Base-by-base conservation (phyloP, 2,888 invertebrate genomes). In the Heliconius ismenius region DNA sequence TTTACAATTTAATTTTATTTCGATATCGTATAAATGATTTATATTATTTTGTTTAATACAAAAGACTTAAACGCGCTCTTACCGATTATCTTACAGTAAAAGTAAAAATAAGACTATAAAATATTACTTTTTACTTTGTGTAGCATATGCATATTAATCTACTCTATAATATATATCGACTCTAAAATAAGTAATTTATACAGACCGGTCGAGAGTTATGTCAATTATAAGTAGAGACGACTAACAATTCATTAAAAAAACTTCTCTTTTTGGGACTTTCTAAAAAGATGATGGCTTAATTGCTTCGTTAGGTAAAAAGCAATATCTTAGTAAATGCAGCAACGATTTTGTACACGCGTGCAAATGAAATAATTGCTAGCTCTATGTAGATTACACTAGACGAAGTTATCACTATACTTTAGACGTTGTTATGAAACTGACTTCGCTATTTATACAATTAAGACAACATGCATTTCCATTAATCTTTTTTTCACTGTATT, bases 181-280 rank as follows among this genome's bases (percentile, higher is more conserved):
- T 54, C 15, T 54, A 54, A 32, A 58, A n/a, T 43, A n/a, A 58
- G 32, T n/a, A 6, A n/a, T 58, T 70, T 32, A 13, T 32, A 58
- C 15, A 32, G n/a, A 32, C 58, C 58, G 54, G 58, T 32, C 54
- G 70, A 58, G n/a, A 58, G 70, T 70, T 70, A 58, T 58, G 70
- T 70, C 70, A 70, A 70, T 70, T 28, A 70, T 36, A 70, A 58
- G 70, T 58, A 70, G 70, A 54, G 70, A 70, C 70, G 28, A 58
- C 58, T 70, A 70, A 32, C n/a, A 70, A 70, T 70, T 70, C 32
- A 73, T 75, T 77, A 67, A 75, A 78, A 69, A 78, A 60, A 73
- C 60, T 72, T 75, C 65, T 67, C n/a, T 67, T 67, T 77, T 78
- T 43, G 75, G 60, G 39, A 65, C 75, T 78, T 78, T 75, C 75